A percentile compares a stretch with the other conserved stretches of the same genome.
These are phyloP conservation scores for Petrolisthes manimaculis DNA, from an alignment of 2,888 invertebrate species.

Conservation along the genomic window DNA sequence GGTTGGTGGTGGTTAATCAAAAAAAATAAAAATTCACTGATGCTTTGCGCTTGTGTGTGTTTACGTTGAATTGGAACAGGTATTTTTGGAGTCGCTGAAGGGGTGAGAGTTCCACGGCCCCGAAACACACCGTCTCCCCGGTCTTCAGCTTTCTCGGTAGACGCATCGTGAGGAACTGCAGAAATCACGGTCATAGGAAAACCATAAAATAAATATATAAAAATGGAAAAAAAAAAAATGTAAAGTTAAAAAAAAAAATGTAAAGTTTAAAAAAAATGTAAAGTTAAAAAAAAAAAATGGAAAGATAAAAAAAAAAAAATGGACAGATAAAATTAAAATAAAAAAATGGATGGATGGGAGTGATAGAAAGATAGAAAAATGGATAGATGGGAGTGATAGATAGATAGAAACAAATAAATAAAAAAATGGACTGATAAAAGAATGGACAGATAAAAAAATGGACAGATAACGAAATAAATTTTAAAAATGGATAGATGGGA, in stretches of 20 bases:
- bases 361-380: too few species aligned
- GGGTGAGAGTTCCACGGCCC: slow-evolving; percentile 22
- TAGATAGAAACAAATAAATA: too few species aligned
- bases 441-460: too few species aligned
- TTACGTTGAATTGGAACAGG: slow-evolving; percentile 56
- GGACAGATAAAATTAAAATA: too few species aligned
- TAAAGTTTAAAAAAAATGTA: neutral
- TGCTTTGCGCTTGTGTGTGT: neutral
- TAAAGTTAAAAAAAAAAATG: neutral
- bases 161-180: slow-evolving; percentile 46
- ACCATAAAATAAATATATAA: slow-evolving; percentile 27
- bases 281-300: neutral
- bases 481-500: too few species aligned
- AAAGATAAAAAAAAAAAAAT: too few species aligned
- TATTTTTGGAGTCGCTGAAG: slow-evolving; percentile 53
- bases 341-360: too few species aligned
- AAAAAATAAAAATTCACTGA: slow-evolving; percentile 6
- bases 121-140: slow-evolving; percentile 40
- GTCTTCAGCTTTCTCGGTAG: slow-evolving; percentile 47
- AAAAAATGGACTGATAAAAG: too few species aligned
- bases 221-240: neutral
- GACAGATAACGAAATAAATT: too few species aligned
- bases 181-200: neutral
- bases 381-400: too few species aligned
- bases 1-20: slow-evolving; percentile 28